These are phyloP conservation scores for Todiramphus saurophagus DNA, from an alignment of 2,113 vertebrate species.

Conservation along the genomic window DNA sequence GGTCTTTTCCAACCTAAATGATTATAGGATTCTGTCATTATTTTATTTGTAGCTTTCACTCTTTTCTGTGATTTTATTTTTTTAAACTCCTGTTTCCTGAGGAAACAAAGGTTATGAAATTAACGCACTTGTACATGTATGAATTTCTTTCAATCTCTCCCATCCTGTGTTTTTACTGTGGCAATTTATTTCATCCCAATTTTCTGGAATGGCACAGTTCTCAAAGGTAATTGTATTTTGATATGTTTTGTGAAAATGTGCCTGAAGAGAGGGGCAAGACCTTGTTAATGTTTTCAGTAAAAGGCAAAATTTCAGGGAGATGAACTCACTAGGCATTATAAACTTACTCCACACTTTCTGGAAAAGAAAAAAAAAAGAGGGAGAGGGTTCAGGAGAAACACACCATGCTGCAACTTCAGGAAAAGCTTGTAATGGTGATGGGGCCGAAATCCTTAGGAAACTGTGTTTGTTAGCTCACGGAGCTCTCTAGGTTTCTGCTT, in stretches of 20 bases:
- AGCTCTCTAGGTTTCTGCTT: neutral
- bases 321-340: neutral
- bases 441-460: neutral
- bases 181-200: neutral
- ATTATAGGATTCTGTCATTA: neutral
- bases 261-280: neutral
- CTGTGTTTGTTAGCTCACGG: fast-evolving
- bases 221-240: neutral
- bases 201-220: neutral
- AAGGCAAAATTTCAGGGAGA: neutral
- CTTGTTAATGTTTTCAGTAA: neutral
- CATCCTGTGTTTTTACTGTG: neutral
- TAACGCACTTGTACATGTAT: neutral
- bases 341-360: fast-evolving
- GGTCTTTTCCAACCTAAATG: too few relatives aligned
- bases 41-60: neutral
- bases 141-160: neutral
- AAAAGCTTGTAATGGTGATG: neutral
- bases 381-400: neutral
- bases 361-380: too few relatives aligned
- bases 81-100: neutral
- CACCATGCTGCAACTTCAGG: neutral
- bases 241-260: neutral
- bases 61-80: neutral
- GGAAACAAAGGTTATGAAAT: neutral